A percentile compares a stretch with the other conserved stretches of the same genome.
Evolutionary conservation across 2,113 vertebrate genomes (phyloP).

Genomic region (Synchiropus splendidus): DNA sequence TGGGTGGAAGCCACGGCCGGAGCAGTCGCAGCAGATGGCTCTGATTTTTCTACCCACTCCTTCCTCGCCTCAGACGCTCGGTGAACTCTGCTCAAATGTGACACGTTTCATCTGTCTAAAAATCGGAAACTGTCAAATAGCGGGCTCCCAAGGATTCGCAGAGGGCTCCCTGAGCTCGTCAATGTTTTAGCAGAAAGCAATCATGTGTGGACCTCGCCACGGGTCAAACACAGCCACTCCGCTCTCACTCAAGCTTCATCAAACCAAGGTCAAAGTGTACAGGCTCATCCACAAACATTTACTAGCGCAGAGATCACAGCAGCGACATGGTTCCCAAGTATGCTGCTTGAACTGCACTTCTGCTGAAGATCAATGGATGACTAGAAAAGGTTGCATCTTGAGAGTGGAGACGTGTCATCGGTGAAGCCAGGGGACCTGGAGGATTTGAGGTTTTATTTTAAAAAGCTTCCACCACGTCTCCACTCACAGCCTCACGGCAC

Average conservation of each 20-base stretch:
- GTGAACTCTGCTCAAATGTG: conserved; percentile 61
- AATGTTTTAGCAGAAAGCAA: conserved; percentile 60
- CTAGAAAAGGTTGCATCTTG: no score
- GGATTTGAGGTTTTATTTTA: no score
- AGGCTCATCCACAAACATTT: no score
- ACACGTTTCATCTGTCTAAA: conserved; percentile 60
- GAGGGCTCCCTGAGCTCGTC: conserved; percentile 38
- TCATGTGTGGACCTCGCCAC: conserved; percentile 40
- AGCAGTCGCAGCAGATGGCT: conserved; percentile 60
- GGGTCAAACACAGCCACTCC: conserved; percentile 56
- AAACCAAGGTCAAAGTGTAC: no score
- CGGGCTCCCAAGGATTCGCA: conserved; percentile 41
- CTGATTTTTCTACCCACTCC: conserved; percentile 12
- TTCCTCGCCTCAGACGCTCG: conserved; percentile 46
- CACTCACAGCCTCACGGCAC: no score
- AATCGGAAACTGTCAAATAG: conserved; percentile 49
- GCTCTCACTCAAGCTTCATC: conserved; percentile 34
- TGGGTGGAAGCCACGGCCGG: conserved; percentile 49
- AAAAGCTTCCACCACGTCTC: no score
- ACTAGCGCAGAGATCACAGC: no score
- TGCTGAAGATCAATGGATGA: no score
- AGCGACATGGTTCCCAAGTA: no score
- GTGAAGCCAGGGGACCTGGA: no score
- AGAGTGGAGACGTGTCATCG: no score
- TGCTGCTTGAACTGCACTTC: no score